These are phyloP conservation scores for Geococcyx californianus DNA, from an alignment of 2,113 vertebrate genomes.

Conservation along the genomic window DNA sequence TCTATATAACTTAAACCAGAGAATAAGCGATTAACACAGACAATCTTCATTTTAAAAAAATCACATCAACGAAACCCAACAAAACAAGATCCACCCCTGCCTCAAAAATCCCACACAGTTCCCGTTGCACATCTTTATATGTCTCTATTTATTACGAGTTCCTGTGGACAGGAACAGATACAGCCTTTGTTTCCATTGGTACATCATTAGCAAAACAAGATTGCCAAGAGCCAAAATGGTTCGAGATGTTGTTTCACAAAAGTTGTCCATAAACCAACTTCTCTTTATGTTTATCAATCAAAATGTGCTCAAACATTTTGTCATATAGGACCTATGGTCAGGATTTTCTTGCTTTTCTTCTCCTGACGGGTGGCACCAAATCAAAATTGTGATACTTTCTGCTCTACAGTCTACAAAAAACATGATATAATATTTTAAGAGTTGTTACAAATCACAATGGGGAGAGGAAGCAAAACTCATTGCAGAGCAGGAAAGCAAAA, in stretches of 20 bases:
- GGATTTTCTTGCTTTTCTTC: not conserved
- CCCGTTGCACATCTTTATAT: slow-evolving; percentile 5
- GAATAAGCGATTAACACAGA: not conserved
- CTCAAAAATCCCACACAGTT: slow-evolving; percentile 19
- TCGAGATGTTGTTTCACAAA: slow-evolving; percentile 2
- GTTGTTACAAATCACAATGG: not conserved
- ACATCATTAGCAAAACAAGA: slow-evolving; percentile 14
- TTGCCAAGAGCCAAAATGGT: slow-evolving; percentile 3
- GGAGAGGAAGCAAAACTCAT: not conserved
- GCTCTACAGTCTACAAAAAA: not conserved
- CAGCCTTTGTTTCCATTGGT: slow-evolving; percentile 17
- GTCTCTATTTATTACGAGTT: not conserved
- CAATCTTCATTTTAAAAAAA: slow-evolving; percentile 2
- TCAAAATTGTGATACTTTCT: not conserved
- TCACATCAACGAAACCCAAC: not conserved
- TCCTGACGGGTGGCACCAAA: not conserved
- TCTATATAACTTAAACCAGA: slow-evolving; percentile 7
- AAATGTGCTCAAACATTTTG: not conserved
- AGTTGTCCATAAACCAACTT: not conserved
- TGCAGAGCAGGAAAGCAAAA: not conserved
- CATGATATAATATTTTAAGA: not conserved
- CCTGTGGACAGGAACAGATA: slow-evolving; percentile 26
- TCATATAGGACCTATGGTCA: not conserved
- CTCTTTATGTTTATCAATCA: not conserved
- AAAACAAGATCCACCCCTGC: not conserved